Evolutionary conservation across 2,113 vertebrate species (phyloP), one percentile per base, ranked within the genome.

Genomic region (Tachycineta bicolor): DNA sequence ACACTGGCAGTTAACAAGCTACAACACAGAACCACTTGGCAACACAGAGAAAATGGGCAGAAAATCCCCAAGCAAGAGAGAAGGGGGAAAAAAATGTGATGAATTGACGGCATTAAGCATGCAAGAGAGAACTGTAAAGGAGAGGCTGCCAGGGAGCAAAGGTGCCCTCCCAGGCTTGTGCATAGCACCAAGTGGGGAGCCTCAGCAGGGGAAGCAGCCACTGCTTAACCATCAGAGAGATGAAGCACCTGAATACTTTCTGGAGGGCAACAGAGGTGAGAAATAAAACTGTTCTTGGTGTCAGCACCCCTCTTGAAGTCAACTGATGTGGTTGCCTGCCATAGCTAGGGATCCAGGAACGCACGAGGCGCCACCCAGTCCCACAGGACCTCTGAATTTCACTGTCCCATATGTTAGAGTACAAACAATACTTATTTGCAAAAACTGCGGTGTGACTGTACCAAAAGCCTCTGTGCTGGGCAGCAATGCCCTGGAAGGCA

Each of bases 1-100:
- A 96, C 85, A n/a, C 93, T 96, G 93, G 92, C 88, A 96, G 96
- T 89, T 94, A 92, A 90, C 90, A 39, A 95, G 96, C 94, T 96
- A 96, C 92, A 96, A 96, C 95, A 95, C 85, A 96, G 92, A 96
- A 92, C 92, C 76, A 86, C 87, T 94, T 96, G 92, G 94, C 94
- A 96, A 94, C 94, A 78, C 56, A 84, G 73, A 90, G 79, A 94
- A 94, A 96, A 94, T 14, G 62, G 94, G 93, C 88, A 94, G 87
- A 96, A 96, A 96, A 96, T 84, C 87, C 89, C 83, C 60, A 83
- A 93, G 94, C 43, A 52, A 81, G 43, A 41, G 12, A 15, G 31
- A 62, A 55, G 39, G 41, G 15, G 4, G 7, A 3, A 8, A 52
- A 62, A 68, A 60, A 41, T 7, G 47, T 28, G 31, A 63, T 70